Conservation (phyloP, 2,113 vertebrate genomes). For the Neopipo cinnamomea region DNA sequence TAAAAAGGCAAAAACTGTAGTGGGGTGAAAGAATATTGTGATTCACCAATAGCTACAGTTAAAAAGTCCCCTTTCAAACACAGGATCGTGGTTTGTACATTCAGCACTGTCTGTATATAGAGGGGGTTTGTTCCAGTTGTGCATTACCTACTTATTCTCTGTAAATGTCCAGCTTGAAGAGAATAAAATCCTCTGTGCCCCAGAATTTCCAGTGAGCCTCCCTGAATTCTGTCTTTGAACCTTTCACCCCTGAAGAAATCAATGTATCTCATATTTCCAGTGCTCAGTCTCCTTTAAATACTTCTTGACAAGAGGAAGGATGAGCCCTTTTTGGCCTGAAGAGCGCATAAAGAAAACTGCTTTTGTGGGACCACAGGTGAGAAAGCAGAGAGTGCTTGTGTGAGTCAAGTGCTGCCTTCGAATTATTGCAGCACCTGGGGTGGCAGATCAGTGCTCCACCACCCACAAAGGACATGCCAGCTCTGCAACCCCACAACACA, state of each 20-base stretch:
- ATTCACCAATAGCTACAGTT: background rate
- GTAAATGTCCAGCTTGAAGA: background rate
- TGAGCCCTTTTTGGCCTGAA: background rate
- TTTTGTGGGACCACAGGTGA: background rate
- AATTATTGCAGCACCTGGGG: background rate
- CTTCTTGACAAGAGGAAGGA: background rate
- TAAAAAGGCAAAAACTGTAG: background rate
- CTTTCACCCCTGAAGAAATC: background rate
- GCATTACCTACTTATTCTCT: background rate
- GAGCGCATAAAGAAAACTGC: background rate
- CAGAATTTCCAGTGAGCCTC: background rate
- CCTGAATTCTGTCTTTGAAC: background rate
- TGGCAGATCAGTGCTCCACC: accelerated
- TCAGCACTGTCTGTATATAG: accelerated
- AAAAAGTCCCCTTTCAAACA: background rate
- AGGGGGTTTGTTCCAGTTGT: accelerated
- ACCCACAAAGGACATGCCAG: background rate
- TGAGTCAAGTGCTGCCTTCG: background rate
- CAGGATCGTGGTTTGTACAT: background rate
- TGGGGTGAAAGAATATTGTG: background rate
- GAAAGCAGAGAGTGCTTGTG: background rate
- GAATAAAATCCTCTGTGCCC: background rate
- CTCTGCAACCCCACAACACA: no score
- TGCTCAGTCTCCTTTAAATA: background rate
- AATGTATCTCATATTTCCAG: background rate